Percentiles rank a stretch among this genome's conserved stretches.
phyloP scores from a whole-genome alignment of 2,113 vertebrate genomes.

The Meriones unguiculatus region DNA sequence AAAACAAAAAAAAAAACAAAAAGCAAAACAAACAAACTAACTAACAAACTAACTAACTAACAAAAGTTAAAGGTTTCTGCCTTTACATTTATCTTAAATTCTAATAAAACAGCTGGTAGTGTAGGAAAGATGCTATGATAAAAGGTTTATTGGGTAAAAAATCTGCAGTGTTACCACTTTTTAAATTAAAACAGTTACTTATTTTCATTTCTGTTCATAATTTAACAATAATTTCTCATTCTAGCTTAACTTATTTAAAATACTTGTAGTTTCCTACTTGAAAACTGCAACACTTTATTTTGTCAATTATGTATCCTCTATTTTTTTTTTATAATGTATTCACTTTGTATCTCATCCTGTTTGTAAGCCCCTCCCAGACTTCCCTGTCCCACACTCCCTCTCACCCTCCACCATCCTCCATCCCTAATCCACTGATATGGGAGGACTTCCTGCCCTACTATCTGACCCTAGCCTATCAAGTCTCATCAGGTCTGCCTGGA shows the following conservation, averaged over 20 bases:
- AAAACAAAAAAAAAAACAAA: not conserved
- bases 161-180: not conserved
- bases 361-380: not conserved
- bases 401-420: no score
- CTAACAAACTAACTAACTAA: no score
- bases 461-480: no score
- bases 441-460: no score
- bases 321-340: not conserved
- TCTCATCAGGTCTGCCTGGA: no score
- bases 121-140: not conserved
- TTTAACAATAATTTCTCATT: not conserved
- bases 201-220: not conserved
- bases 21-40: no score
- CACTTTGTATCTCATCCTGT: not conserved
- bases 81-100: not conserved
- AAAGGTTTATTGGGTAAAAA: not conserved
- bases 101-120: accelerated
- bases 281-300: not conserved
- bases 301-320: no score
- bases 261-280: not conserved
- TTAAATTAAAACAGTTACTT: not conserved
- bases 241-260: not conserved
- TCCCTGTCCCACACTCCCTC: no score
- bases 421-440: no score
- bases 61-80: not conserved